phyloP scores from a whole-genome alignment of 2,888 invertebrate genomes.

The Aporophyla lueneburgensis region DNA sequence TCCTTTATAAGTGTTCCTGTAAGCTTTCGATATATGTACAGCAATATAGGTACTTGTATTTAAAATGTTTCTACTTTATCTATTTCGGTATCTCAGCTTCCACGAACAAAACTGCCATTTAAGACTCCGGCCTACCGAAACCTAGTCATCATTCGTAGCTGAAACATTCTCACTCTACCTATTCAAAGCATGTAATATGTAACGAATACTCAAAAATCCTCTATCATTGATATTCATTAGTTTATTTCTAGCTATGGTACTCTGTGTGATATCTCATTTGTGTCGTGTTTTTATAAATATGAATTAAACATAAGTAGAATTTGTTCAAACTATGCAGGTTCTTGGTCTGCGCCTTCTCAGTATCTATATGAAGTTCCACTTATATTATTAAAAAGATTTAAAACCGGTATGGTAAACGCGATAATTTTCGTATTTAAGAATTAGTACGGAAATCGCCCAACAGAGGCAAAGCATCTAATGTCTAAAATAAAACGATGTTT shows the following conservation, averaged over 20 bases:
- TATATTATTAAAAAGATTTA: background rate
- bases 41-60: background rate
- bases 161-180: constrained; percentile 19
- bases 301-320: background rate
- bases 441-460: background rate
- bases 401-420: background rate
- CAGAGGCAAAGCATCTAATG: background rate
- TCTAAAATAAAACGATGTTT: background rate
- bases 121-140: constrained; percentile 45
- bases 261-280: constrained; percentile 25
- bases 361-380: background rate
- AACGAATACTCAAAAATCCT: background rate
- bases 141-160: constrained; percentile 60
- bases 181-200: constrained; percentile 10
- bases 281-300: constrained; percentile 24
- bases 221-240: constrained; percentile 12
- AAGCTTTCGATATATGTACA: background rate
- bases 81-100: constrained; percentile 2
- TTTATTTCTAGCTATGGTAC: constrained; percentile 32
- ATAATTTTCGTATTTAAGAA: background rate
- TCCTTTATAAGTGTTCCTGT: background rate
- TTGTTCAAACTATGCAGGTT: background rate
- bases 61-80: constrained; percentile 4
- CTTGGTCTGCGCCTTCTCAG: background rate
- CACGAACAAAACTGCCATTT: constrained; percentile 7